phyloP scores from a whole-genome alignment of 2,797 vertebrate genomes.

The Spizella passerina region DNA sequence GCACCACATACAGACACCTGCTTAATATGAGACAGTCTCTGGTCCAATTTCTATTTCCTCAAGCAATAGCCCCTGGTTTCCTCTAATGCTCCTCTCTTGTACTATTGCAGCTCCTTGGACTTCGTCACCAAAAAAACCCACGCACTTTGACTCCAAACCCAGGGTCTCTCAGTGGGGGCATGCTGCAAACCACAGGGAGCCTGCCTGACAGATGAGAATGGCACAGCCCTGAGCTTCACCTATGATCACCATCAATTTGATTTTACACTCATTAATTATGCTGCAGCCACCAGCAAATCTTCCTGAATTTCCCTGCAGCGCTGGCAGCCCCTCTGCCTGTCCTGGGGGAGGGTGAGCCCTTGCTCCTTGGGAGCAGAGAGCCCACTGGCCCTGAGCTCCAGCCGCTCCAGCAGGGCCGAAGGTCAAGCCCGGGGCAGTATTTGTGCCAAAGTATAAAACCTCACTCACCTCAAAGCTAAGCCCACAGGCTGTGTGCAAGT shows the following conservation, averaged over 20 bases:
- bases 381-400: background rate
- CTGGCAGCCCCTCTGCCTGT: background rate
- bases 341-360: background rate
- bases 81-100: background rate
- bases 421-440: slow-evolving; percentile 26
- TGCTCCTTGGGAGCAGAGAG: background rate
- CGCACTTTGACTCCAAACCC: background rate
- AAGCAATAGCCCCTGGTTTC: background rate
- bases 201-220: background rate
- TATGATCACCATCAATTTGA: background rate
- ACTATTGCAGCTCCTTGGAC: background rate
- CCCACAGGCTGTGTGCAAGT: background rate
- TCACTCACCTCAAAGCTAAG: background rate
- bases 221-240: background rate
- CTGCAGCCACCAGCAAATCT: slow-evolving; percentile 19
- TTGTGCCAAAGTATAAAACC: background rate
- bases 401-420: slow-evolving; percentile 22
- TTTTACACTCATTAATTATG: background rate
- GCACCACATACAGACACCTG: background rate
- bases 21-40: background rate
- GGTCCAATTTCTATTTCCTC: background rate
- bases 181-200: fast-evolving
- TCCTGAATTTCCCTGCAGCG: background rate
- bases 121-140: background rate
- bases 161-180: background rate